Evolutionary conservation across 1,140 invertebrate species (phyloP).

Genomic region (Steinernema khuongi): DNA sequence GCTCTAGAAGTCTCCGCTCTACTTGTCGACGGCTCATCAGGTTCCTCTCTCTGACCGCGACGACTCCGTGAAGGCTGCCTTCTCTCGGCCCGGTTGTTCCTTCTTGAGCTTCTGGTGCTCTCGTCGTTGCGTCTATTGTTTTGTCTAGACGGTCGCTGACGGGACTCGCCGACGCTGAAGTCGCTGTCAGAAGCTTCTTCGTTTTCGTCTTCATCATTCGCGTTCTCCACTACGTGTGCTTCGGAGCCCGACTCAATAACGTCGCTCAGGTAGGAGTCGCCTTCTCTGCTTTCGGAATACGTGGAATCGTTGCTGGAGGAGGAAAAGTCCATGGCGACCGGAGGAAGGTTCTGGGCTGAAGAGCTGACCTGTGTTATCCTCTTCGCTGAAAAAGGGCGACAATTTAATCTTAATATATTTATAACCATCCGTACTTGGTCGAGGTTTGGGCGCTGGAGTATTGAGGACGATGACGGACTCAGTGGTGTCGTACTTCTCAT

Average conservation of each 20-base stretch:
- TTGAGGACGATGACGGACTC: not conserved
- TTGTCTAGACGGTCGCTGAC: not conserved
- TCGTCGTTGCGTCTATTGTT: not conserved
- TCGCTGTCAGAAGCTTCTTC: not conserved
- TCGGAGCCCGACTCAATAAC: not conserved
- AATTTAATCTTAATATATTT: too few species aligned
- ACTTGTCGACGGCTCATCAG: too few species aligned
- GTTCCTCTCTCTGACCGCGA: not conserved
- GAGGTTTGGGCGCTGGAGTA: not conserved
- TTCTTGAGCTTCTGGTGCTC: not conserved
- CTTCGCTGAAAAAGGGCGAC: not conserved
- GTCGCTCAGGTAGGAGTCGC: not conserved
- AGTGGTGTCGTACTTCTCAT: not conserved
- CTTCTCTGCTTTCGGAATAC: not conserved
- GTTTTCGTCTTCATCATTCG: not conserved
- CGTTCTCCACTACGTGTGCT: not conserved
- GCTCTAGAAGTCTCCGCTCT: too few species aligned
- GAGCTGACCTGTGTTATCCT: not conserved
- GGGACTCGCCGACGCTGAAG: not conserved
- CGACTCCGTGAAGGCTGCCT: not conserved
- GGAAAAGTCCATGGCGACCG: not conserved
- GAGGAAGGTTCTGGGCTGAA: not conserved
- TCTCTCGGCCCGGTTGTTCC: not conserved
- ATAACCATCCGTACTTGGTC: not conserved
- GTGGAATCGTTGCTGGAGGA: constrained; percentile 9